These are phyloP conservation scores for Salarias fasciatus DNA, from an alignment of 2,797 vertebrate species.

Conservation along the genomic window DNA sequence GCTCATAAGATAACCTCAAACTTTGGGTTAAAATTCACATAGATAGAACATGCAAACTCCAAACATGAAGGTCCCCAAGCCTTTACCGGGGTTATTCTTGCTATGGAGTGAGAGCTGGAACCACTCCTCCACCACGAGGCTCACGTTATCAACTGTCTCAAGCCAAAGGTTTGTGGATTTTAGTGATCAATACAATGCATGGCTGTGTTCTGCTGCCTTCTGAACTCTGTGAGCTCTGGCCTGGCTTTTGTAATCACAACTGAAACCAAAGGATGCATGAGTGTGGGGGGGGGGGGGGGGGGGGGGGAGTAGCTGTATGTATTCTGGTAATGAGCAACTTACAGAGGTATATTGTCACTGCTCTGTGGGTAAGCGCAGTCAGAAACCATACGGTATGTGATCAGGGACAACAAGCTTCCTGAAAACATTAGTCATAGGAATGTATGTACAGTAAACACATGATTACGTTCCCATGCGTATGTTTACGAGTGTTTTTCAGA, in stretches of 20 bases:
- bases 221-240: background rate
- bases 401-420: conserved; percentile 39
- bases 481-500: conserved; percentile 7
- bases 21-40: too few relatives aligned
- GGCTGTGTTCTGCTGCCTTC: conserved; percentile 1
- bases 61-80: too few relatives aligned
- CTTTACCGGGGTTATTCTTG: too few relatives aligned
- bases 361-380: conserved; percentile 14
- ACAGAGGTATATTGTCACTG: conserved; percentile 18
- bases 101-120: too few relatives aligned
- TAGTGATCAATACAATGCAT: conserved; percentile 21
- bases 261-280: conserved; percentile 41
- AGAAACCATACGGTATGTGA: conserved; percentile 28
- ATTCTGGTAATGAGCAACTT: conserved; percentile 62
- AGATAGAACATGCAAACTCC: too few relatives aligned
- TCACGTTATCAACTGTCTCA: background rate
- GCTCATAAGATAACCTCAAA: too few relatives aligned
- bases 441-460: conserved; percentile 41
- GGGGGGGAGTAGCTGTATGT: conserved; percentile 28
- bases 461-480: background rate
- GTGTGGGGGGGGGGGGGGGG: too few relatives aligned
- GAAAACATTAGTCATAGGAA: conserved; percentile 63
- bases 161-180: conserved; percentile 22
- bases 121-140: too few relatives aligned
- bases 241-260: conserved; percentile 5